Conservation (phyloP, 2,888 invertebrate species). For the Scrobipalpa costella region DNA sequence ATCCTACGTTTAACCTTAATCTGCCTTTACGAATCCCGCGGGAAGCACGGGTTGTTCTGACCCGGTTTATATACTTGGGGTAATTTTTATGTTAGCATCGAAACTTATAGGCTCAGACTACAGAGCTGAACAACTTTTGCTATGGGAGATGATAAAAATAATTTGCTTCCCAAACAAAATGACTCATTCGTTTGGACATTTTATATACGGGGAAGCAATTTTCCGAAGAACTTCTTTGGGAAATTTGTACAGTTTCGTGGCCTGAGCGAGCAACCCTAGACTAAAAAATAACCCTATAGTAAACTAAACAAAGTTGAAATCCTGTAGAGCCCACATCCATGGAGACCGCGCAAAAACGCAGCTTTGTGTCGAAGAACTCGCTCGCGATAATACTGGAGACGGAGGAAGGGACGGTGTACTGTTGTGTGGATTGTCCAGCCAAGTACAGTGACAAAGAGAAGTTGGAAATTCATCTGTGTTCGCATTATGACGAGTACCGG, state of each 20-base stretch:
- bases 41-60: not conserved
- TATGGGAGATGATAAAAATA: too few relatives aligned
- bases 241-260: too few relatives aligned
- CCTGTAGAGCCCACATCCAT: conserved; percentile 35
- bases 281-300: too few relatives aligned
- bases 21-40: not conserved
- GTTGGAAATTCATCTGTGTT: conserved; percentile 86
- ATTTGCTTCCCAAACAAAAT: too few relatives aligned
- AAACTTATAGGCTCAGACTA: too few relatives aligned
- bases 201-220: too few relatives aligned
- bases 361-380: conserved; percentile 84
- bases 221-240: too few relatives aligned
- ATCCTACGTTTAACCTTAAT: not conserved
- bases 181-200: too few relatives aligned
- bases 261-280: too few relatives aligned
- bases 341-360: conserved; percentile 57
- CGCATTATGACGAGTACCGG: conserved; percentile 88
- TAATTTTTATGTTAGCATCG: too few relatives aligned
- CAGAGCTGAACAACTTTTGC: too few relatives aligned
- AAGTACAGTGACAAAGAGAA: conserved; percentile 87
- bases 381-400: conserved; percentile 86
- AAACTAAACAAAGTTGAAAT: not conserved
- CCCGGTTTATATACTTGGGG: too few relatives aligned
- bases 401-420: conserved; percentile 85
- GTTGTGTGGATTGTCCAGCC: conserved; percentile 89